Percentiles rank a stretch among this genome's conserved stretches.
Conservation (phyloP, 2,113 vertebrate genomes). For the Sclerurus mexicanus region DNA sequence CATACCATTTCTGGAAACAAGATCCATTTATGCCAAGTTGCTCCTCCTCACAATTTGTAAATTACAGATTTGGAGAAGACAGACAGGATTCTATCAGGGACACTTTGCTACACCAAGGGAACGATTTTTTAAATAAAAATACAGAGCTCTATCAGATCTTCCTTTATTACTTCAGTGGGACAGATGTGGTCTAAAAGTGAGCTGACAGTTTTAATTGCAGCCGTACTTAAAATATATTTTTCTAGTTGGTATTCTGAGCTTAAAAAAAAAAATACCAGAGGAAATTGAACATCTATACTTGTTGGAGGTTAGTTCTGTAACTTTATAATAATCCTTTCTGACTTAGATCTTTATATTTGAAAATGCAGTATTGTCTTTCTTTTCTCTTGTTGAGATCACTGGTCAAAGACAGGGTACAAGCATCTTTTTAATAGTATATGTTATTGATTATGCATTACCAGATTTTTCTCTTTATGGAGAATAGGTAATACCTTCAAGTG, state of each 20-base stretch:
- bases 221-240: not conserved
- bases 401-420: not conserved
- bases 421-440: not conserved
- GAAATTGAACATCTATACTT: not conserved
- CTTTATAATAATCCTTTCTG: not conserved
- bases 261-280: not conserved
- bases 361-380: not conserved
- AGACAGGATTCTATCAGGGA: not conserved
- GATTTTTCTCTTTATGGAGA: not conserved
- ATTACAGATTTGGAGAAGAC: not conserved
- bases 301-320: not conserved
- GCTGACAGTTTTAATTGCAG: not conserved
- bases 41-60: not conserved
- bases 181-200: not conserved
- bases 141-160: not conserved
- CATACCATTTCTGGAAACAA: not conserved
- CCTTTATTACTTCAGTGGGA: not conserved
- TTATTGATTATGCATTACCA: not conserved
- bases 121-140: not conserved
- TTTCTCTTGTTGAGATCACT: not conserved
- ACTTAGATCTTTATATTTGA: not conserved
- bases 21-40: not conserved
- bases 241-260: not conserved
- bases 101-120: not conserved
- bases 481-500: not conserved